These are phyloP conservation scores for Artemia sinica DNA, from an alignment of 2,888 invertebrate species.

Conservation along the genomic window DNA sequence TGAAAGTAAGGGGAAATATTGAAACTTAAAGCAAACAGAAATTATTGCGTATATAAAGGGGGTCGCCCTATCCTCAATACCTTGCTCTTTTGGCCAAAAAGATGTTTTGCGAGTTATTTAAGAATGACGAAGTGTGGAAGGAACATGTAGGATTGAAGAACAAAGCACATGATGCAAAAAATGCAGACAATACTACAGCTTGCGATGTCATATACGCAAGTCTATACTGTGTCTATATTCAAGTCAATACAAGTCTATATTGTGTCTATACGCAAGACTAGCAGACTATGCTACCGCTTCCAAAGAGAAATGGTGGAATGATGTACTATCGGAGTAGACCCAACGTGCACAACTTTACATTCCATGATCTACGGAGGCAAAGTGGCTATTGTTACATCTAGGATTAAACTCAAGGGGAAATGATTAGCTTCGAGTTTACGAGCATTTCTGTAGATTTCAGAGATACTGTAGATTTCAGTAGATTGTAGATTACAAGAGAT, in stretches of 20 bases:
- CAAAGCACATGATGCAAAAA: too few relatives aligned
- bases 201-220: too few relatives aligned
- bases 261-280: not conserved
- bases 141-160: too few relatives aligned
- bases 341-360: slow-evolving; percentile 6
- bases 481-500: not conserved
- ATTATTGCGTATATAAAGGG: too few relatives aligned
- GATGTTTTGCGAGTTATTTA: too few relatives aligned
- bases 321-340: not conserved
- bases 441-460: not conserved
- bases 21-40: too few relatives aligned
- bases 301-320: not conserved
- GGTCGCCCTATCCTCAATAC: too few relatives aligned
- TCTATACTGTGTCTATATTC: not conserved
- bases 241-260: not conserved
- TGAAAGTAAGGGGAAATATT: too few relatives aligned
- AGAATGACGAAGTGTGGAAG: too few relatives aligned
- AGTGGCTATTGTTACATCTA: slow-evolving; percentile 9
- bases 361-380: slow-evolving; percentile 1
- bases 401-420: slow-evolving; percentile 3
- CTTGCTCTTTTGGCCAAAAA: too few relatives aligned
- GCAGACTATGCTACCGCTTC: not conserved
- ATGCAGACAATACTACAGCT: too few relatives aligned
- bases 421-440: not conserved
- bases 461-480: not conserved